A percentile compares a stretch with the other conserved stretches of the same genome.
These are phyloP conservation scores for Mamestra configurata DNA, from an alignment of 1,140 invertebrate genomes.

Conservation along the genomic window DNA sequence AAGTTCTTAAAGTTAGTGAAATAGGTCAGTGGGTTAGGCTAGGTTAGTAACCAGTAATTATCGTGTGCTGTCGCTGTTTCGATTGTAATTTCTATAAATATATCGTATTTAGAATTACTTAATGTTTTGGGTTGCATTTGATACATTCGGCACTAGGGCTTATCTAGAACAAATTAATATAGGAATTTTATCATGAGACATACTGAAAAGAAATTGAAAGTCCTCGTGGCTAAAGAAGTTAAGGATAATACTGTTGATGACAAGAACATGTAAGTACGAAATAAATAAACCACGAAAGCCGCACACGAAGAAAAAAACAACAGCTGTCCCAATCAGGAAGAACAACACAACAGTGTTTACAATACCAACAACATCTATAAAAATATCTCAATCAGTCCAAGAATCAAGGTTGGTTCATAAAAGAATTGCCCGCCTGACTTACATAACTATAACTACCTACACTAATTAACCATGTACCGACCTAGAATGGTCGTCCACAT, in stretches of 20 bases:
- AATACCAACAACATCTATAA: constrained; percentile 72
- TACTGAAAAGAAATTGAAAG: too few species aligned
- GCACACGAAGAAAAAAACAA: constrained; percentile 43
- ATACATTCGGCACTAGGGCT: not conserved
- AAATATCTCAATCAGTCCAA: constrained; percentile 82
- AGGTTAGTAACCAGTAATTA: constrained; percentile 28
- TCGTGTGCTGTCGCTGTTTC: not conserved
- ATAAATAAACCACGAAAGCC: constrained; percentile 10
- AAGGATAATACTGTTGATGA: too few species aligned
- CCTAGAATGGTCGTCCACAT: constrained; percentile 70
- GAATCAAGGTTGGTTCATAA: constrained; percentile 81
- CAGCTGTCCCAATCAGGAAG: constrained; percentile 67
- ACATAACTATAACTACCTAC: constrained; percentile 77
- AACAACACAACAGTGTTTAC: constrained; percentile 63
- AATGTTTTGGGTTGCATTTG: not conserved
- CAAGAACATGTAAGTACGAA: not conserved
- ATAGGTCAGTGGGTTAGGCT: constrained; percentile 36
- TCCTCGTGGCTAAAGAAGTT: too few species aligned
- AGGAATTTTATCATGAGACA: too few species aligned
- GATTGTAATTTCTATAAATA: constrained; percentile 4
- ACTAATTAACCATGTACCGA: constrained; percentile 78
- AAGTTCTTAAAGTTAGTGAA: constrained; percentile 33
- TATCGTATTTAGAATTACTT: not conserved
- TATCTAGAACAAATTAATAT: too few species aligned
- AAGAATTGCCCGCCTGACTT: constrained; percentile 73